Evolutionary conservation across 2,113 vertebrate species (phyloP), one percentile per base, ranked within the genome.

Genomic region (Acanthisitta chloris): DNA sequence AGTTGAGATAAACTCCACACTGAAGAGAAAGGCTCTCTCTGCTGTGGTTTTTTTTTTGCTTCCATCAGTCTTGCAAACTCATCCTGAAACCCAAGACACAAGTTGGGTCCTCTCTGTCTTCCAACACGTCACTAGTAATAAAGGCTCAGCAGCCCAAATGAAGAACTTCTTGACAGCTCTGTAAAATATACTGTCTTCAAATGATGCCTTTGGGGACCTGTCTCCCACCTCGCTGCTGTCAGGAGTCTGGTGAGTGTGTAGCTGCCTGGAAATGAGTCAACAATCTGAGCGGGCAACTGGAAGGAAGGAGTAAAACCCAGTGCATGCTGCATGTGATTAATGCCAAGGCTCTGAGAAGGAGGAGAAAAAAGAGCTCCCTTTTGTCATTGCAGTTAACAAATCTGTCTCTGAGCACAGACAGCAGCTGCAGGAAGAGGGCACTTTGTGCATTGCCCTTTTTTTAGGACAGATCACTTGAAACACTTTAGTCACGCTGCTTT

Each of bases 161-260:
- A 95, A 92, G 94, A 97, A 96, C 94, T 95, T 88, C 94, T 82
- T 97, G 95, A 95, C 96, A 97, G 94, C 92, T 96, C 93, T 95
- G 95, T 95, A 95, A 96, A 96, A 96, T 81, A 82, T 12, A 74
- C 93, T 45, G 76, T 36, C 94, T 96, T 96, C 92, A 88, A 55
- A 96, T 92, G 73, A 87, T 43, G 94, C 95, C 95, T 94, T 80
- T 92, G 90, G 96, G 95, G 92, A 96, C 85, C 74, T 1, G 6
- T 93, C 89, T 96, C 95, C 95, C 94, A 96, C 90, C 94, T 93
- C 64, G 2, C 76, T 95, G 92, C 95, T 95, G 94, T 94, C 92
- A 96, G 72, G 90, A 91, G 81, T 64, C 79, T 96, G 82, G 80
- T 83, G 91, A 93, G 94, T 2, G 13, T 79, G 92, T 86, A 89